Conservation (phyloP, 2,113 vertebrate genomes). For the Indicator maculatus region DNA sequence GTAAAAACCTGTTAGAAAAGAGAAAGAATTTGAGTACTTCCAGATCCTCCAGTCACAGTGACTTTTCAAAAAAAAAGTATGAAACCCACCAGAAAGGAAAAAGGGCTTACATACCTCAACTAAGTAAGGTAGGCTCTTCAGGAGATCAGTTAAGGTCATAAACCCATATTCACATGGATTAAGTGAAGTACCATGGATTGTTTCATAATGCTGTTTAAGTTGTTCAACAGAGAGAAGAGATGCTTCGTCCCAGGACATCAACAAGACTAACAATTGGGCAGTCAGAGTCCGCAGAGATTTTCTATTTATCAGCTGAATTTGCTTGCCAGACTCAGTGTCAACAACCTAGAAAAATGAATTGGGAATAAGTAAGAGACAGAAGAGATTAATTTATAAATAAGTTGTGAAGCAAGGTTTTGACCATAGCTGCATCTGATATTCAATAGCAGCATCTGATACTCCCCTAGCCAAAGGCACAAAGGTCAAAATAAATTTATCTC, state of each 20-base stretch:
- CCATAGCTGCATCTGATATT: not conserved
- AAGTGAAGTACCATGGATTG: constrained; percentile 75
- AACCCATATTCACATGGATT: constrained; percentile 98
- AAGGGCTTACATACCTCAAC: constrained; percentile 82
- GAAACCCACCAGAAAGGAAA: not conserved
- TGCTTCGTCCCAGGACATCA: constrained; percentile 90
- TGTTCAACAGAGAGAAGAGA: constrained; percentile 80
- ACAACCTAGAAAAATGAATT: constrained; percentile 78
- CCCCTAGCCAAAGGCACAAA: not conserved
- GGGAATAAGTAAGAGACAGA: not conserved
- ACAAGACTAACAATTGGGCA: constrained; percentile 88
- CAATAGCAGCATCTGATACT: not conserved
- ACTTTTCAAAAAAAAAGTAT: not conserved
- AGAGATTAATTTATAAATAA: not conserved
- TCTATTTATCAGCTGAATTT: constrained; percentile 93
- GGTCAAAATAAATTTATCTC: not conserved
- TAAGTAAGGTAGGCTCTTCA: constrained; percentile 93
- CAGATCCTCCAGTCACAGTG: not conserved
- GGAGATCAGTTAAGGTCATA: constrained; percentile 90
- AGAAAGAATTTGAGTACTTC: not conserved
- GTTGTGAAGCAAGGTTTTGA: not conserved
- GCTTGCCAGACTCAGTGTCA: constrained; percentile 82
- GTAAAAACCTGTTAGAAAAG: constrained; percentile 80
- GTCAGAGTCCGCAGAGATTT: constrained; percentile 93
- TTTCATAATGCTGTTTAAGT: constrained; percentile 83